These are phyloP conservation scores for Heliangelus exortis DNA, from an alignment of 2,797 vertebrate genomes.

Conservation along the genomic window DNA sequence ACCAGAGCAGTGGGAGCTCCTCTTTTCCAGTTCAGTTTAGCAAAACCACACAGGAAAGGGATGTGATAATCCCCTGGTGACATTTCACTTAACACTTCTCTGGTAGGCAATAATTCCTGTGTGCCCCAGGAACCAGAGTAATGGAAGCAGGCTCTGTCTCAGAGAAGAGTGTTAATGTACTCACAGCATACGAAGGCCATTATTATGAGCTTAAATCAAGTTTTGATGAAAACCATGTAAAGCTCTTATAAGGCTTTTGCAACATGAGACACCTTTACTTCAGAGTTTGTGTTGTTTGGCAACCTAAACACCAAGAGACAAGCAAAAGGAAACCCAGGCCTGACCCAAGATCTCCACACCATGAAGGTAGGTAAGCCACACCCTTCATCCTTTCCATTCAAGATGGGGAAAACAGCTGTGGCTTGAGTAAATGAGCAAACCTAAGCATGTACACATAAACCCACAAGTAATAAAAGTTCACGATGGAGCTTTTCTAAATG, in stretches of 20 bases:
- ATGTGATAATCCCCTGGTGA: conserved; percentile 44
- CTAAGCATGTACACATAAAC: not conserved
- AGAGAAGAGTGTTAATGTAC: not conserved
- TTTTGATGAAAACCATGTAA: not conserved
- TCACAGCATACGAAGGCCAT: not conserved
- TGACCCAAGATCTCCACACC: not conserved
- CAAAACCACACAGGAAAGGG: not conserved
- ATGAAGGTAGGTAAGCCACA: not conserved
- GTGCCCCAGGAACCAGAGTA: conserved; percentile 1
- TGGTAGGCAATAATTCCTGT: conserved; percentile 31
- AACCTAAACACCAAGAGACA: not conserved
- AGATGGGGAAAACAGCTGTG: not conserved
- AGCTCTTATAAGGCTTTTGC: not conserved
- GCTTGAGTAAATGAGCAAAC: not conserved
- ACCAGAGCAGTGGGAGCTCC: not conserved
- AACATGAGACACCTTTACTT: not conserved
- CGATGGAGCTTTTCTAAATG: not conserved
- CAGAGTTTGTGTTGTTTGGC: not conserved
- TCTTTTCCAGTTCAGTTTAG: conserved; percentile 13
- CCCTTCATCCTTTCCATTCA: not conserved
- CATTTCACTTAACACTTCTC: conserved; percentile 51
- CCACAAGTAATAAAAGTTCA: not conserved
- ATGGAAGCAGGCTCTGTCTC: not conserved
- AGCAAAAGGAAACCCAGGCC: not conserved
- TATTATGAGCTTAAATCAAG: not conserved